Evolutionary conservation across 2,888 invertebrate genomes (phyloP).

Genomic region (Lepidocyrtoides sp.): DNA sequence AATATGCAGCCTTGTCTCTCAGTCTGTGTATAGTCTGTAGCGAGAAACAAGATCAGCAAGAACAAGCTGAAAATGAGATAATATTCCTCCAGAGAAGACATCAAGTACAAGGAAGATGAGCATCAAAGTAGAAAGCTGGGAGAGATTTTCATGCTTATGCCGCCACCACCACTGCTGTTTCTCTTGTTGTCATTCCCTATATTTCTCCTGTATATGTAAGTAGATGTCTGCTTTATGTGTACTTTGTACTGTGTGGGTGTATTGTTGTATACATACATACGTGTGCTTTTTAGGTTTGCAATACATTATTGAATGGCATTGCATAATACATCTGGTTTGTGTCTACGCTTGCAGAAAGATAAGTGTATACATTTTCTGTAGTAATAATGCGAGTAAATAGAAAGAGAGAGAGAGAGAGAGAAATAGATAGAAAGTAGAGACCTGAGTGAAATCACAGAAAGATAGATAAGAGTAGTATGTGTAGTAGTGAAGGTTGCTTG

Average conservation of each 20-base stretch:
- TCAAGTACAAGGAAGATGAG: neutral
- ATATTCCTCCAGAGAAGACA: slow-evolving; percentile 62
- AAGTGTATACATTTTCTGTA: neutral
- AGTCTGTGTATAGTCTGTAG: too few relatives aligned
- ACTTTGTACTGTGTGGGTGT: too few relatives aligned
- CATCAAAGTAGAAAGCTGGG: slow-evolving; percentile 34
- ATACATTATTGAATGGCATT: too few relatives aligned
- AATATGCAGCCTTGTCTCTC: too few relatives aligned
- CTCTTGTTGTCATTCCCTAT: slow-evolving; percentile 1
- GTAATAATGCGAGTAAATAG: neutral
- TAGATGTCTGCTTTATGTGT: too few relatives aligned
- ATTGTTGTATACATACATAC: neutral
- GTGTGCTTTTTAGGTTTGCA: too few relatives aligned
- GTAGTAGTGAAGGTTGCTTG: slow-evolving; percentile 34
- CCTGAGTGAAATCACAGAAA: too few relatives aligned
- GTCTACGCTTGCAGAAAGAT: slow-evolving; percentile 15
- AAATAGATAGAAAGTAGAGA: too few relatives aligned
- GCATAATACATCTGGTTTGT: slow-evolving; percentile 5
- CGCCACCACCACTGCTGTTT: too few relatives aligned
- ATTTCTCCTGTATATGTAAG: too few relatives aligned
- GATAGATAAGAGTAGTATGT: too few relatives aligned
- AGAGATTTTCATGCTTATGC: slow-evolving; percentile 14
- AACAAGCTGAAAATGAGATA: slow-evolving; percentile 69
- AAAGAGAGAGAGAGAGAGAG: neutral
- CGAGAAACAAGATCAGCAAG: too few relatives aligned